Base-by-base conservation (phyloP, 37 sponge, comb jelly and placozoan species). In the Aplysina aerophoba region DNA sequence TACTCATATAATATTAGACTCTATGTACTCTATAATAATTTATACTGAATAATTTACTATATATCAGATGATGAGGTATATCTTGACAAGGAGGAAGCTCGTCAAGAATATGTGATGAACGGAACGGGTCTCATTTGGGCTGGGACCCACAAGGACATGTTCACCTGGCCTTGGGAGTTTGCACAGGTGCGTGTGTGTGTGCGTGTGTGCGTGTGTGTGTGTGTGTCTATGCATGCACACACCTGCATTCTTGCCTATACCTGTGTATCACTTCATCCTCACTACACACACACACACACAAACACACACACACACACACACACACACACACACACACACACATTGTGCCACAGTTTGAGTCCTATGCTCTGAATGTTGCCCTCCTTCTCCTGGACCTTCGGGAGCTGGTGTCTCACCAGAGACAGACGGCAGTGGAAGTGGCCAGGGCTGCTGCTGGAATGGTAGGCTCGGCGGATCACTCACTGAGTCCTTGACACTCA, bases 81-180 rank as follows among this genome's bases (percentile, higher is more conserved):
- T 81, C 38, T 93, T 73, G 73, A 77, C 0, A 40, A 84, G 22
- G 93, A 93, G 57, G 83, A 59, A 0, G 57, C 84, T 74, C 64
- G 85, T 31, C 30, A 82, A 24, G 93, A 93, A 83, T 93, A 93
- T 59, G 72, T 93, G 25, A 53, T 89, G 88, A 93, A 89, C 60
- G 90, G 89, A 83, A 84, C 69, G 41, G 93, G 93, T 14, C 54
- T 87, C 37, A 93, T 93, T 21, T 93, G 90, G 90, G 93, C 87
- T 5, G 93, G 93, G 6, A 80, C 88, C 35, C 34, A 89, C 59
- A 56, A 68, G n/a, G 66, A 85, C 78, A 85, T 41, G 54, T 85
- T 84, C 56, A 89, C 90, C 21, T 89, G 89, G 85, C 85, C 82
- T 0, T 93, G 93, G 93, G 87, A 93, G 79, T 93, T 82, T 82